Evolutionary conservation across 2,113 vertebrate genomes (phyloP).

Genomic region (Hippocampus barbouri): DNA sequence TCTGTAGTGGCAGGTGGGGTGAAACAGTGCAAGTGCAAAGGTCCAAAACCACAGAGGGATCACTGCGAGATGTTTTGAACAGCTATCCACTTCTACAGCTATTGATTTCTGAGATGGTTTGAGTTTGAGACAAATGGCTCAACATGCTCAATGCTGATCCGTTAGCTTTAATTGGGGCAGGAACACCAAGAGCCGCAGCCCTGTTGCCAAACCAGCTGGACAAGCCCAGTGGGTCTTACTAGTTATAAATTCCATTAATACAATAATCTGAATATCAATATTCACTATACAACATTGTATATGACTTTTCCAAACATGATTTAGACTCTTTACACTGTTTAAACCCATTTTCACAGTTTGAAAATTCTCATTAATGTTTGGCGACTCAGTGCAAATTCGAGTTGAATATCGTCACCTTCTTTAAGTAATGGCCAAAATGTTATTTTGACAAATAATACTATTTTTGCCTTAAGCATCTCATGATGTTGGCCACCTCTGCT

Average conservation of each 20-base stretch:
- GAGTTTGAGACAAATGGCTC: constrained; percentile 11
- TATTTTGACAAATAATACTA: too few species aligned
- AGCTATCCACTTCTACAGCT: constrained; percentile 26
- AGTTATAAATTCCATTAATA: background rate
- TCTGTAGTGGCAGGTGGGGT: constrained; percentile 76
- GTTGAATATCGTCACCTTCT: background rate
- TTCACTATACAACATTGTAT: background rate
- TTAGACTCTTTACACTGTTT: background rate
- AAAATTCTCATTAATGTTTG: background rate
- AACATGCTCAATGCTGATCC: constrained; percentile 29
- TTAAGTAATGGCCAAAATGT: too few species aligned
- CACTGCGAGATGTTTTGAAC: constrained; percentile 44
- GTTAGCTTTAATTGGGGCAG: constrained; percentile 26
- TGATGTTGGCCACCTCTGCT: too few species aligned
- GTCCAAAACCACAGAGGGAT: constrained; percentile 30
- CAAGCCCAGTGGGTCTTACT: constrained; percentile 8
- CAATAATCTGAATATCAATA: background rate
- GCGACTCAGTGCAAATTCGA: background rate
- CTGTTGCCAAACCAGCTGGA: constrained; percentile 38
- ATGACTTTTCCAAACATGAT: constrained; percentile 2
- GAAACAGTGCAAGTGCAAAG: constrained; percentile 30
- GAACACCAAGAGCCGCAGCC: constrained; percentile 18
- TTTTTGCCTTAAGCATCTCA: too few species aligned
- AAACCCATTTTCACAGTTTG: background rate
- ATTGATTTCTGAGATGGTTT: constrained; percentile 10